Percentiles rank a stretch among this genome's conserved stretches.
These are phyloP conservation scores for Ctenodactylus gundi DNA, from an alignment of 2,113 vertebrate genomes.

Conservation along the genomic window DNA sequence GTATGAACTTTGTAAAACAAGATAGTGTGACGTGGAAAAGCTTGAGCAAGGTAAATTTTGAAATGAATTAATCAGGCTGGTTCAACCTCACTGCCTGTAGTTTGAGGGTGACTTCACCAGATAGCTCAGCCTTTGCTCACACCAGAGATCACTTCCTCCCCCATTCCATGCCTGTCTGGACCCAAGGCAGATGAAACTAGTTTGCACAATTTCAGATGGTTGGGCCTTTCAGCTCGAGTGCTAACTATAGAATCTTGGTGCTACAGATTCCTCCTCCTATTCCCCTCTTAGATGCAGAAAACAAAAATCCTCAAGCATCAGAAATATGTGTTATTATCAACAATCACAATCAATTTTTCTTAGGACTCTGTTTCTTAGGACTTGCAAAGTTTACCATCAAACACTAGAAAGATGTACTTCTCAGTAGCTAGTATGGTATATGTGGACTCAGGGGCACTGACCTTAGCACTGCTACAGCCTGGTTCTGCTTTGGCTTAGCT, in stretches of 20 bases:
- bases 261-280: neutral
- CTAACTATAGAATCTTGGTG: neutral
- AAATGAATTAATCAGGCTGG: constrained; percentile 49
- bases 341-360: neutral
- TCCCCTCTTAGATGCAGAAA: neutral
- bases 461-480: neutral
- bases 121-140: constrained; percentile 8
- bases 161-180: too few relatives aligned
- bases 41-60: constrained; percentile 15
- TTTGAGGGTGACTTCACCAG: neutral
- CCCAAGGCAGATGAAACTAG: neutral
- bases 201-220: neutral
- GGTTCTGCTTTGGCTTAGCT: neutral
- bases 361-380: neutral
- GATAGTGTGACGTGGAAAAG: constrained; percentile 47
- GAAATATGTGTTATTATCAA: neutral
- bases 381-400: neutral
- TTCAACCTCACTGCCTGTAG: neutral
- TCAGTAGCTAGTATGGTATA: neutral
- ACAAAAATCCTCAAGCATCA: neutral
- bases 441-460: neutral
- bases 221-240: neutral
- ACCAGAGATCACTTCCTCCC: constrained; percentile 2
- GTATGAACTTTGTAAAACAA: constrained; percentile 75
- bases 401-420: neutral